Conservation (phyloP, 2,113 vertebrate species). For the Cyrtonyx montezumae region DNA sequence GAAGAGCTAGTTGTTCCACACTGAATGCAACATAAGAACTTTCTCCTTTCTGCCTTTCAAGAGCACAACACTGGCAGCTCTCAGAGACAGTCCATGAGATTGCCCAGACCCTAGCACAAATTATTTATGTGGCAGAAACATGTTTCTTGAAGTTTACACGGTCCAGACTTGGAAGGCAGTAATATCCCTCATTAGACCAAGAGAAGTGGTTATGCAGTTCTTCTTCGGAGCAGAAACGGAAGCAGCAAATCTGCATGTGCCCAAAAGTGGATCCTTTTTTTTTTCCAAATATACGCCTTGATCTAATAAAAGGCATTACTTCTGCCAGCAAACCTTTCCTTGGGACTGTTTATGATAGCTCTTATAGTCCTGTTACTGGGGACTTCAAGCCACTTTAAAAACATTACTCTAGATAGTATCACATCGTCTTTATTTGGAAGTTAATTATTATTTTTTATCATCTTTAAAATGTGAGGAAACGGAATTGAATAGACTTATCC, state of each 20-base stretch:
- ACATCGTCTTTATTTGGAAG: slow-evolving; percentile 52
- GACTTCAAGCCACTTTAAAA: slow-evolving; percentile 36
- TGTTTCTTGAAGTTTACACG: slow-evolving; percentile 38
- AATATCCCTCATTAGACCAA: slow-evolving; percentile 36
- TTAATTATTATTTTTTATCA: slow-evolving; percentile 57
- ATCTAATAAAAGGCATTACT: slow-evolving; percentile 64
- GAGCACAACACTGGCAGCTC: background rate
- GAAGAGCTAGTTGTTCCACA: background rate
- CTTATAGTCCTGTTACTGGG: slow-evolving; percentile 37
- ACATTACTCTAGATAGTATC: slow-evolving; percentile 47
- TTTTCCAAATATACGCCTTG: slow-evolving; percentile 12
- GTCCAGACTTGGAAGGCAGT: background rate
- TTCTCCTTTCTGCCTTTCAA: background rate
- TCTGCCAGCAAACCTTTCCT: slow-evolving; percentile 28
- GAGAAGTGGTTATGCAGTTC: slow-evolving; percentile 25
- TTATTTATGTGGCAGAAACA: slow-evolving; percentile 41
- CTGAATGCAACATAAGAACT: background rate
- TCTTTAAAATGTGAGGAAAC: slow-evolving; percentile 59
- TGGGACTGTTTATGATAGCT: slow-evolving; percentile 28
- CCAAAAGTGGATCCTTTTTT: slow-evolving; percentile 18
- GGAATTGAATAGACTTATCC: slow-evolving; percentile 17
- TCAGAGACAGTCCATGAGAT: background rate
- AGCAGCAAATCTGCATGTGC: slow-evolving; percentile 21
- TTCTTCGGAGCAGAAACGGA: slow-evolving; percentile 47
- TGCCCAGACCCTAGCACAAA: background rate